A percentile compares a stretch with the other conserved stretches of the same genome.
phyloP scores from a whole-genome alignment of 92 coral and sea anemone species.

The Meandrina meandrites region DNA sequence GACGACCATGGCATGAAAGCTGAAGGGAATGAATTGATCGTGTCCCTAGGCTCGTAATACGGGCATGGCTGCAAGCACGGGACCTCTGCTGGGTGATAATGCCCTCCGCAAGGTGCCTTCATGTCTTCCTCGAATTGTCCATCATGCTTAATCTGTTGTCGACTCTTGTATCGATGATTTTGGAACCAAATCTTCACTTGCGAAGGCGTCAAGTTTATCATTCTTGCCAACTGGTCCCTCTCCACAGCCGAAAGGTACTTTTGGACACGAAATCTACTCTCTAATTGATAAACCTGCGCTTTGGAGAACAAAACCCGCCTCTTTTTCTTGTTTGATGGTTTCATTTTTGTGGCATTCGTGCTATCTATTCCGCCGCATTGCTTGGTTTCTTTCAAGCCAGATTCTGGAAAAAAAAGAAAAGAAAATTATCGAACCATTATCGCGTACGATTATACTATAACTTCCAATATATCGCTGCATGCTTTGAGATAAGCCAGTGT shows the following conservation, averaged over 20 bases:
- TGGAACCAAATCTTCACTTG: slow-evolving; percentile 99
- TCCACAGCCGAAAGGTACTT: slow-evolving; percentile 95
- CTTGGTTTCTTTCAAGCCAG: background rate
- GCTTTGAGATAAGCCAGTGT: background rate
- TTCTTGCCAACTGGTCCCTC: slow-evolving; percentile 94
- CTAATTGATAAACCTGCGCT: slow-evolving; percentile 91
- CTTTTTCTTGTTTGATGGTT: slow-evolving; percentile 66
- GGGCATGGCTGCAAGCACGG: slow-evolving; percentile 50
- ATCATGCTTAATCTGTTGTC: slow-evolving; percentile 75
- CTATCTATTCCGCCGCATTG: slow-evolving; percentile 24
- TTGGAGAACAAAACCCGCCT: slow-evolving; percentile 89
- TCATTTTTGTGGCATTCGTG: slow-evolving; percentile 18
- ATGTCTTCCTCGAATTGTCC: slow-evolving; percentile 34
- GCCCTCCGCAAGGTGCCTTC: slow-evolving; percentile 46
- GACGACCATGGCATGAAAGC: slow-evolving; percentile 45
- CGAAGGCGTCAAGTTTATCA: slow-evolving; percentile 92
- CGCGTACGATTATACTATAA: background rate
- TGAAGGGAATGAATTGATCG: slow-evolving; percentile 30
- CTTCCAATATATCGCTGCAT: background rate
- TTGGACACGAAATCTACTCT: slow-evolving; percentile 93
- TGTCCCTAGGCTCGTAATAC: slow-evolving; percentile 43
- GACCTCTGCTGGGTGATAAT: slow-evolving; percentile 39
- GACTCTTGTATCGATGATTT: slow-evolving; percentile 95
- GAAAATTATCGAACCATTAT: background rate
- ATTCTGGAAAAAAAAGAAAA: background rate